Percentiles rank a stretch among this genome's conserved stretches.
phyloP scores from a whole-genome alignment of 2,888 invertebrate species.

The Spilosoma lubricipeda region DNA sequence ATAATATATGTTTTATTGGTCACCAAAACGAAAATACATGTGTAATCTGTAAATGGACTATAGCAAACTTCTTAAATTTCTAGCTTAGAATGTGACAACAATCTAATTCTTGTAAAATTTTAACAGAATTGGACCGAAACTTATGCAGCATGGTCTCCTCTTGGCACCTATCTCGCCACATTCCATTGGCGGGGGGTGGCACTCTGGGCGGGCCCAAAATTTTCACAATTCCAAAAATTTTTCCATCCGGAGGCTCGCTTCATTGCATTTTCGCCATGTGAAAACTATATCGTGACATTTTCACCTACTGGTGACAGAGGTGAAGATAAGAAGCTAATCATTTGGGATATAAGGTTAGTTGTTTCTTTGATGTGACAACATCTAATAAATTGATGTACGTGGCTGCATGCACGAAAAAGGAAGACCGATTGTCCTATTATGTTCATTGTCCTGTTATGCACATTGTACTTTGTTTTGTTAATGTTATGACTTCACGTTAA shows the following conservation, averaged over 20 bases:
- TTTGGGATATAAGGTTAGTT: constrained; percentile 96
- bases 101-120: constrained; percentile 4
- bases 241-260: constrained; percentile 96
- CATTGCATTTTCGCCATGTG: constrained; percentile 99
- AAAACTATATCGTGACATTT: constrained; percentile 98
- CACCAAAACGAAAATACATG: too few species aligned
- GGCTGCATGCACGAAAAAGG: too few species aligned
- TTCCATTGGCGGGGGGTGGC: constrained; percentile 98
- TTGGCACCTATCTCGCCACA: constrained; percentile 98
- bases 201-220: constrained; percentile 98
- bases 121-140: constrained; percentile 97
- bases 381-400: too few species aligned
- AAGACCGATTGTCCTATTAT: too few species aligned
- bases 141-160: constrained; percentile 98
- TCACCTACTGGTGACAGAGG: constrained; percentile 92
- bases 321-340: constrained; percentile 93
- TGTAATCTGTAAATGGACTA: too few species aligned
- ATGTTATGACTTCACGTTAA: too few species aligned
- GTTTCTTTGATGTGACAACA: too few species aligned
- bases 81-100: neutral
- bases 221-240: constrained; percentile 96
- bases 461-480: too few species aligned
- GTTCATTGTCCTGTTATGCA: too few species aligned
- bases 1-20: too few species aligned
- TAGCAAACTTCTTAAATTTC: neutral